phyloP scores from a whole-genome alignment of 2,113 vertebrate species.

The Montifringilla adamsi region DNA sequence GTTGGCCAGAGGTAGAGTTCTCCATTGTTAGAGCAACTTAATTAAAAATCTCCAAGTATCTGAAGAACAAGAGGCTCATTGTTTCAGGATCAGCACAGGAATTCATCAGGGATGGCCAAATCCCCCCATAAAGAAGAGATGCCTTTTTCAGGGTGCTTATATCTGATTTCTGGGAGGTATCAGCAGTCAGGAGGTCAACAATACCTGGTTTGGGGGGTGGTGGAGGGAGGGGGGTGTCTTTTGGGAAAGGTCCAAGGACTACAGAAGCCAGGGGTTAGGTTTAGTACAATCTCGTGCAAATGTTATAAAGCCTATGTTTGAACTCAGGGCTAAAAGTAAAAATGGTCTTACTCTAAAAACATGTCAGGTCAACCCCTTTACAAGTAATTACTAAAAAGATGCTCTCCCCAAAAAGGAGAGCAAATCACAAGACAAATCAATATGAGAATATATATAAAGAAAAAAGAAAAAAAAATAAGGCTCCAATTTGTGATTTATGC shows the following conservation, averaged over 20 bases:
- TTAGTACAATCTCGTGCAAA: neutral
- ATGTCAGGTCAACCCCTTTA: neutral
- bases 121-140: neutral
- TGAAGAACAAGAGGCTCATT: neutral
- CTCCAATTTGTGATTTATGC: neutral
- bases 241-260: neutral
- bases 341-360: neutral
- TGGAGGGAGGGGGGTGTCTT: fast-evolving
- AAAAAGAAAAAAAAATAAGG: neutral
- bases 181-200: neutral
- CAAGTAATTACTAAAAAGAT: neutral
- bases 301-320: neutral
- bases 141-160: neutral
- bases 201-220: neutral
- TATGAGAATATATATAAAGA: neutral
- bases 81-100: neutral
- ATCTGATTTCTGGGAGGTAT: neutral
- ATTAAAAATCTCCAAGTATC: neutral
- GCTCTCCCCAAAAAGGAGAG: neutral
- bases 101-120: neutral
- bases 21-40: neutral
- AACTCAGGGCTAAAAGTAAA: neutral
- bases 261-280: neutral
- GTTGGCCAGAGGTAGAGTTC: neutral
- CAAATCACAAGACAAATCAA: neutral